These are phyloP conservation scores for Numenius phaeopus DNA, from an alignment of 2,797 vertebrate genomes.

Conservation along the genomic window DNA sequence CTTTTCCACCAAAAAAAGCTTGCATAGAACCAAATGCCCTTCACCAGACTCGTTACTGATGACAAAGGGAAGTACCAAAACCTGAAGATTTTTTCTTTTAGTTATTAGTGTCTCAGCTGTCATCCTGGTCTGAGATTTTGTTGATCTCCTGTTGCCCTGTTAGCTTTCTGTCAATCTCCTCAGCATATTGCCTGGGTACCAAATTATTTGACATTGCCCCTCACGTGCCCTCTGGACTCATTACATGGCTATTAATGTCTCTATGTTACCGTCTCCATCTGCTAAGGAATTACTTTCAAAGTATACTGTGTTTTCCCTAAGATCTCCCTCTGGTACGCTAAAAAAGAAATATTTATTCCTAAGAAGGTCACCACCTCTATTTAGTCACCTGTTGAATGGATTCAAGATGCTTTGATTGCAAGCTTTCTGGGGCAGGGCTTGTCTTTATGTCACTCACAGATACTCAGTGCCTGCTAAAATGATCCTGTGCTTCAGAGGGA, in stretches of 20 bases:
- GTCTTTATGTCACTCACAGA: not conserved
- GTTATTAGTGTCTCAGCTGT: not conserved
- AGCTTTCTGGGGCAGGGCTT: constrained; percentile 37
- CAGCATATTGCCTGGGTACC: constrained; percentile 3
- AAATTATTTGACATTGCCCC: constrained; percentile 49
- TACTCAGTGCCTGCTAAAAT: not conserved
- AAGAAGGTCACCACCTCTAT: constrained; percentile 61
- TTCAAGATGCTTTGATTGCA: constrained; percentile 41
- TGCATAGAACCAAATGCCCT: not conserved
- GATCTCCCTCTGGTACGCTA: constrained; percentile 44
- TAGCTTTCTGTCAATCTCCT: constrained; percentile 19
- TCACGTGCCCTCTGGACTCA: constrained; percentile 36
- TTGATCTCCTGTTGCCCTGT: not conserved
- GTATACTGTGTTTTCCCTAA: constrained; percentile 41
- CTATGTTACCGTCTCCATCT: constrained; percentile 28
- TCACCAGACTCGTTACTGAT: not conserved
- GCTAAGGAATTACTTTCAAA: constrained; percentile 47
- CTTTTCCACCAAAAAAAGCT: not conserved
- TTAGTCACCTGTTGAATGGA: constrained; percentile 69
- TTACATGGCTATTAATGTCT: constrained; percentile 38
- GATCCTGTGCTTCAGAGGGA: not conserved
- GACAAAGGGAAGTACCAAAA: not conserved
- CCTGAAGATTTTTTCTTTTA: not conserved
- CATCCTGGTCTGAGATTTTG: not conserved
- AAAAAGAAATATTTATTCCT: constrained; percentile 64